Conservation (phyloP, 2,888 invertebrate species). For the Apodemia hepburni region DNA sequence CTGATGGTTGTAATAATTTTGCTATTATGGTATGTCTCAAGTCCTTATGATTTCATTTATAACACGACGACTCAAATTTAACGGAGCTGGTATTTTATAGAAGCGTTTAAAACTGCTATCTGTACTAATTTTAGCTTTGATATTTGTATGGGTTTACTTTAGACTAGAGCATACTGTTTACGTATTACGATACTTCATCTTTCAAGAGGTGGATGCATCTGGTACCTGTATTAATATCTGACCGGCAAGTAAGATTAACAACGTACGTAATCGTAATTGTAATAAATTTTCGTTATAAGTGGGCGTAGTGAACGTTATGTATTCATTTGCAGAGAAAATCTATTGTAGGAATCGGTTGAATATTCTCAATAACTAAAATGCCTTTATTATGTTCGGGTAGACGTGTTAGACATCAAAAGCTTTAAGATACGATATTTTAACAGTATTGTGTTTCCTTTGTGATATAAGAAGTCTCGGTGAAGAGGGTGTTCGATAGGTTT, state of each 20-base stretch:
- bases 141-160: neutral
- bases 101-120: neutral
- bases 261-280: conserved; percentile 12
- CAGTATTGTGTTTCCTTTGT: conserved; percentile 10
- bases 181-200: conserved; percentile 33
- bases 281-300: conserved; percentile 12
- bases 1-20: too few relatives aligned
- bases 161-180: conserved; percentile 28
- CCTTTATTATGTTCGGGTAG: neutral
- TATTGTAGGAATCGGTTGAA: neutral
- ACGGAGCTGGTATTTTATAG: too few relatives aligned
- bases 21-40: too few relatives aligned
- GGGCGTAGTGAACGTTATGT: neutral
- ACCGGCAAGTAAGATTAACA: conserved; percentile 27
- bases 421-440: neutral
- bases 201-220: conserved; percentile 36
- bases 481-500: neutral
- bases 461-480: neutral
- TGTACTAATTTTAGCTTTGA: neutral
- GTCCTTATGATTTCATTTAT: too few relatives aligned
- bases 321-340: neutral
- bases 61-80: too few relatives aligned
- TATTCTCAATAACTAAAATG: conserved; percentile 4
- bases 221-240: conserved; percentile 35
- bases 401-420: conserved; percentile 3